Evolutionary conservation across 2,113 vertebrate genomes (phyloP).

Genomic region (Cebidichthys violaceus): DNA sequence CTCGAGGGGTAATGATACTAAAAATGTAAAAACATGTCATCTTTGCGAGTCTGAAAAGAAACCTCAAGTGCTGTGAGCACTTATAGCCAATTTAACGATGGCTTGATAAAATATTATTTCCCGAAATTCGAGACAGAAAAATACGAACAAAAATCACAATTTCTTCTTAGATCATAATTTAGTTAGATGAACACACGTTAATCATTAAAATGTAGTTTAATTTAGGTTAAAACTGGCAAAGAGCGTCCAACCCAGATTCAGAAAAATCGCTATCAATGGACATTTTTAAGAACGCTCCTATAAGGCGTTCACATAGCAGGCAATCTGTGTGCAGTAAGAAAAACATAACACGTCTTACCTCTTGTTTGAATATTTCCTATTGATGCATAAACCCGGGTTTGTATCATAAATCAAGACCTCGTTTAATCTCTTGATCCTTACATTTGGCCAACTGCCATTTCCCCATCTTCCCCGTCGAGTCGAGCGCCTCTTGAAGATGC

Average conservation of each 20-base stretch:
- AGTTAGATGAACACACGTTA: no score
- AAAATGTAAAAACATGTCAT: neutral
- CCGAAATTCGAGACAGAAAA: neutral
- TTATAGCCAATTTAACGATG: neutral
- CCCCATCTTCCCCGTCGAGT: slow-evolving; percentile 74
- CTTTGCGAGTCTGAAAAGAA: neutral
- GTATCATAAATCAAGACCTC: slow-evolving; percentile 75
- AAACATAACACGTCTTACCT: slow-evolving; percentile 60
- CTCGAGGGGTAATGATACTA: neutral
- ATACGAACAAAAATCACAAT: fast-evolving
- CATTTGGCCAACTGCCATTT: slow-evolving; percentile 70
- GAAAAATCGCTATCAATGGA: neutral
- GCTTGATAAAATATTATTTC: neutral
- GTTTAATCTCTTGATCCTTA: slow-evolving; percentile 62
- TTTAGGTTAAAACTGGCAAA: neutral
- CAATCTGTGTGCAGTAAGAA: neutral
- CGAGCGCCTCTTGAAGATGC: slow-evolving; percentile 60
- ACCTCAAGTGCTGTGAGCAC: neutral
- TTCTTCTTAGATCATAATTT: neutral
- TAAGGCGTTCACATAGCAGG: neutral
- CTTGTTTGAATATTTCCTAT: slow-evolving; percentile 57
- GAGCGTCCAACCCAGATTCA: neutral
- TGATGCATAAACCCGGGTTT: slow-evolving; percentile 24
- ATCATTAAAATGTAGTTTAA: neutral
- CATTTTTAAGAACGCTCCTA: neutral